A percentile compares a stretch with the other conserved stretches of the same genome.
These are phyloP conservation scores for Ectropis crepuscularia DNA, from an alignment of 2,888 invertebrate species.

Conservation along the genomic window DNA sequence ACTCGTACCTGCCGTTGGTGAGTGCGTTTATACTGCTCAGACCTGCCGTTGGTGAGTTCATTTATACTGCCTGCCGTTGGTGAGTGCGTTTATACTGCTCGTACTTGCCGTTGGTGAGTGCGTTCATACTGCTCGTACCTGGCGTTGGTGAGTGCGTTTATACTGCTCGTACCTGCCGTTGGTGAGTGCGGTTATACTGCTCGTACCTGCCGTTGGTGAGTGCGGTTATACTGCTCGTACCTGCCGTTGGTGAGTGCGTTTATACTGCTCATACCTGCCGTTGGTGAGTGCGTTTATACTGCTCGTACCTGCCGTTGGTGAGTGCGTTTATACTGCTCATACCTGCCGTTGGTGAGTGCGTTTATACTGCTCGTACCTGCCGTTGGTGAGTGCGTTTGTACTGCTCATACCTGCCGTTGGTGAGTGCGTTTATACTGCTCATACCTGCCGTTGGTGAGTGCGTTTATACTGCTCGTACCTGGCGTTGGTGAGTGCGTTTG, in stretches of 20 bases:
- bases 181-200: no score
- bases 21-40: no score
- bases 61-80: no score
- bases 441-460: conserved; percentile 94
- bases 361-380: conserved; percentile 47
- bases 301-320: conserved; percentile 1
- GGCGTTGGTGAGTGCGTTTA: no score
- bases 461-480: neutral
- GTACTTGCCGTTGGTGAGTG: conserved; percentile 1
- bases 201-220: no score
- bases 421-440: conserved; percentile 92
- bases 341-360: no score
- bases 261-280: no score
- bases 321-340: neutral
- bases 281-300: conserved; percentile 87
- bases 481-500: no score
- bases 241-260: no score
- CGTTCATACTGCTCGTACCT: neutral
- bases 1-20: neutral
- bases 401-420: conserved; percentile 95
- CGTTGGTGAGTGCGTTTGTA: conserved; percentile 95
- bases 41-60: no score
- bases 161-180: conserved; percentile 68
- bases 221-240: no score
- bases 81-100: conserved; percentile 70